Conservation (phyloP, 2,888 invertebrate genomes). For the Chaitophorus viminalis region DNA sequence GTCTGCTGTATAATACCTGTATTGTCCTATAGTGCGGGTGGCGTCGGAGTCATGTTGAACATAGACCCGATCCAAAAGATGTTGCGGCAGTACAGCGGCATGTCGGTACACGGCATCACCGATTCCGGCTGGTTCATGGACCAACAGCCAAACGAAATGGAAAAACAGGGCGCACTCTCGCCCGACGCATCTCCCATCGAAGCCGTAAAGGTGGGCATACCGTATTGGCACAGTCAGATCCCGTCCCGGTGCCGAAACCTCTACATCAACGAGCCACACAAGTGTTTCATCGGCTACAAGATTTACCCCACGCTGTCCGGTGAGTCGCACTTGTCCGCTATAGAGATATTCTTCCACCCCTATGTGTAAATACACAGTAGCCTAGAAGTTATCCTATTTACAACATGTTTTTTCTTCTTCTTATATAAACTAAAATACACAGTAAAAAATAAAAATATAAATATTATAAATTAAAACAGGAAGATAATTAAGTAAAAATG, state of each 20-base stretch:
- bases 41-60: constrained; percentile 92
- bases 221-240: constrained; percentile 82
- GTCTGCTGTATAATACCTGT: too few species aligned
- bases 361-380: neutral
- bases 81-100: constrained; percentile 74
- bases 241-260: constrained; percentile 80
- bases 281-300: constrained; percentile 91
- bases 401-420: too few species aligned
- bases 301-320: constrained; percentile 85
- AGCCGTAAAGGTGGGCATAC: constrained; percentile 79
- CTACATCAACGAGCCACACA: constrained; percentile 82
- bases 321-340: constrained; percentile 68
- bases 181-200: constrained; percentile 73
- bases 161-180: constrained; percentile 66
- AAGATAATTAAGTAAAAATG: too few species aligned
- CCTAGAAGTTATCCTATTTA: too few species aligned
- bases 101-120: constrained; percentile 83
- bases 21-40: constrained; percentile 84
- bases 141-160: constrained; percentile 79
- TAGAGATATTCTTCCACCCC: neutral
- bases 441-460: too few species aligned
- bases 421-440: too few species aligned
- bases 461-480: too few species aligned
- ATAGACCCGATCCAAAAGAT: constrained; percentile 82
- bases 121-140: constrained; percentile 97